Evolutionary conservation across 2,888 invertebrate genomes (phyloP), one percentile per base, ranked within the genome.

Genomic region (Apantesis nais): DNA sequence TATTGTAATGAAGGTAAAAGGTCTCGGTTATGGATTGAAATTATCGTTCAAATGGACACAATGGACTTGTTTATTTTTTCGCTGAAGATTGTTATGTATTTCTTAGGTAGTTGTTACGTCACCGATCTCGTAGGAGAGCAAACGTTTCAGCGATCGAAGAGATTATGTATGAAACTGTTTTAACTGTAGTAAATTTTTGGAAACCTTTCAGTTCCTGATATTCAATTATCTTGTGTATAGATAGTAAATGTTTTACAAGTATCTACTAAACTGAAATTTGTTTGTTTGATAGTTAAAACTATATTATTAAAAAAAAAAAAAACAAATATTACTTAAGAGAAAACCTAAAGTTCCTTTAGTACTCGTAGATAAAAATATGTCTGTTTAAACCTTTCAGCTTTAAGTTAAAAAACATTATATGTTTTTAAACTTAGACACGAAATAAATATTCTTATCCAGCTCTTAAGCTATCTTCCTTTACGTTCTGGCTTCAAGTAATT

Each of bases 1-100:
- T 78, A 74, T 80, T 78, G 79, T 78, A 79, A 78, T 72, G 72
- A 78, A 78, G 73, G 73, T 66, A 62, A 14, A 25, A 63, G 68
- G 62, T 67, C 67, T 37, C n/a, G 63, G 52, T 75, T 79, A 74
- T 37, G 60, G 31, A 61, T 65, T 71, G 65, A 34, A 34, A 77
- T 72, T 70, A 74, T 60, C 25, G 48, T 67, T 67, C 29, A 31
- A 67, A 60, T 60, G 44, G 19, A 29, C 29, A 58, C 39, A 39
- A 34, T 58, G 19, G 11, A 31, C 11, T n/a, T 25, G 58, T 41
- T 39, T 41, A 41, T 29, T 31, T 41, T 41, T 34, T 25, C 19
- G 44, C 44, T 22, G 39, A 7, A 34, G 2, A 11, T n/a, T 31
- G 25, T 39, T 29, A 16, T 29, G 29, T 58, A 58, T 16, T 58